phyloP scores from a whole-genome alignment of 1,140 invertebrate genomes.

The Cotesia glomerata region DNA sequence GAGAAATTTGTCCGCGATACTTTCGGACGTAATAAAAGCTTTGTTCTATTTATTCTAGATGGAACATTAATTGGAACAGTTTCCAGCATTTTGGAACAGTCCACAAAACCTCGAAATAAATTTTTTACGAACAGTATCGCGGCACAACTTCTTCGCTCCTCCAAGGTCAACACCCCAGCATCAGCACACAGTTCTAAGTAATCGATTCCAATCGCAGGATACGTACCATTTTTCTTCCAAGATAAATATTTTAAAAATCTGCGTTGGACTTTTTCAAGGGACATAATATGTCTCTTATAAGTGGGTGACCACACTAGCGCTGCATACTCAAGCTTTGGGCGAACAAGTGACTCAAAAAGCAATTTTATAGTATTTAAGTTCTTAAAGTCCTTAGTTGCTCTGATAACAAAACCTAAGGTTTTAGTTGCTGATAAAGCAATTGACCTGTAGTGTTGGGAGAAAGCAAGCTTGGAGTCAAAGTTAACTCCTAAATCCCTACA shows the following conservation, averaged over 20 bases:
- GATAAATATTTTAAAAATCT: neutral
- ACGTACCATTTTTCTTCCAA: neutral
- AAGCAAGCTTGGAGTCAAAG: conserved; percentile 4
- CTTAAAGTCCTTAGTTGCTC: neutral
- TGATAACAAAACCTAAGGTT: neutral
- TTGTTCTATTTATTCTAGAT: no score
- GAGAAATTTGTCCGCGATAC: no score
- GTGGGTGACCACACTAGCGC: neutral
- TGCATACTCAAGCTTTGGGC: neutral
- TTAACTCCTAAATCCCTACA: neutral
- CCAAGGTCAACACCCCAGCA: neutral
- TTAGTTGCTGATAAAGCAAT: neutral
- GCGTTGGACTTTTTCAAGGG: neutral
- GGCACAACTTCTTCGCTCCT: neutral
- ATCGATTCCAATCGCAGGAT: neutral
- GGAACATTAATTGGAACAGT: no score
- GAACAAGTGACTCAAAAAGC: neutral
- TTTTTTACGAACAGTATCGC: neutral
- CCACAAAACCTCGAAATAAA: neutral
- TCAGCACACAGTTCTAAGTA: neutral
- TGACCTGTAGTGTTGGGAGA: neutral
- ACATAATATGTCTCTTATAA: neutral
- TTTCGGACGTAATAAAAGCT: no score
- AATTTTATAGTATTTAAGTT: neutral
- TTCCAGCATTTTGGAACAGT: neutral